Percentiles rank a stretch among this genome's conserved stretches.
These are phyloP conservation scores for Xiphophorus hellerii DNA, from an alignment of 2,113 vertebrate species.

Conservation along the genomic window DNA sequence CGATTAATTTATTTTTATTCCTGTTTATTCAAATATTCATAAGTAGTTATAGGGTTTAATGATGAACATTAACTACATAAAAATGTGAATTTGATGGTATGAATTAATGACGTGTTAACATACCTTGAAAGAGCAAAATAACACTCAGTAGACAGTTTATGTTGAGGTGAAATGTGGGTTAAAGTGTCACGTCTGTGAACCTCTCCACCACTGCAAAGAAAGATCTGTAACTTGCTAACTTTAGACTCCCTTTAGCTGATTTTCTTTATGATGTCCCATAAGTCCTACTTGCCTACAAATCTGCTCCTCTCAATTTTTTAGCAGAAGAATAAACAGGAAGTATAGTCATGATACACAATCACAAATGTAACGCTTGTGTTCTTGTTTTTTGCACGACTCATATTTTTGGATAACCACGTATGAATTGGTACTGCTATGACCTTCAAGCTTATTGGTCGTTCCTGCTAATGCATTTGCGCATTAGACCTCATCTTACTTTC, in stretches of 20 bases:
- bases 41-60: too few relatives aligned
- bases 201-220: not conserved
- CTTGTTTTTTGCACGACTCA: too few relatives aligned
- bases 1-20: too few relatives aligned
- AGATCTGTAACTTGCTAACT: not conserved
- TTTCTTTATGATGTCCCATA: not conserved
- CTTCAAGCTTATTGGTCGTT: not conserved
- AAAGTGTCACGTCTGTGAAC: not conserved
- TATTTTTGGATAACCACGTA: not conserved
- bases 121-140: not conserved
- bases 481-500: not conserved
- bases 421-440: not conserved
- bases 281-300: not conserved
- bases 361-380: too few relatives aligned
- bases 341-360: not conserved
- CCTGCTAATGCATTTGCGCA: not conserved
- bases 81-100: not conserved
- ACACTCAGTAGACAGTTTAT: not conserved
- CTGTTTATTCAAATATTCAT: too few relatives aligned
- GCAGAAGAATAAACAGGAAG: not conserved
- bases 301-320: not conserved
- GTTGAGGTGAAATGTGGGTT: too few relatives aligned
- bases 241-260: not conserved
- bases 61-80: not conserved
- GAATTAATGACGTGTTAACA: not conserved